Conservation (phyloP, 2,888 invertebrate species). For the Drosophila setosimentum region DNA sequence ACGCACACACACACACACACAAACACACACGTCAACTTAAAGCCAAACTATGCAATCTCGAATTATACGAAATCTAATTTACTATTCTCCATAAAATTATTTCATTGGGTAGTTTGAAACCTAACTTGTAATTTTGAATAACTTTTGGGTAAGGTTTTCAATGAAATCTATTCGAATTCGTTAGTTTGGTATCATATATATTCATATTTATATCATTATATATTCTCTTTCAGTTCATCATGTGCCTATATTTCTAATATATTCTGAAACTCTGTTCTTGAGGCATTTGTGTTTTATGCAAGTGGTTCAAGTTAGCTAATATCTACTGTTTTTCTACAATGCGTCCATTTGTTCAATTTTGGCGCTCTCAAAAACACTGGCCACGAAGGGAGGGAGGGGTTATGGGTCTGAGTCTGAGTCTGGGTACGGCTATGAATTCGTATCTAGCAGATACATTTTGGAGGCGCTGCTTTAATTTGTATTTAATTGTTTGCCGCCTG, state of each 20-base stretch:
- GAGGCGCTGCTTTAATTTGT: constrained; percentile 45
- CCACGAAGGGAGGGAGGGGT: not conserved
- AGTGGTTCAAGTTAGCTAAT: not conserved
- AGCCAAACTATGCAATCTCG: not conserved
- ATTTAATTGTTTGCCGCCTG: constrained; percentile 38
- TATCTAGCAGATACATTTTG: constrained; percentile 20
- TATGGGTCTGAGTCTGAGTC: not conserved
- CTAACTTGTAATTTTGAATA: not conserved
- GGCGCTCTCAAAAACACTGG: constrained; percentile 5
- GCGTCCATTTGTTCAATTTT: constrained; percentile 29
- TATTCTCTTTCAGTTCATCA: too few species aligned
- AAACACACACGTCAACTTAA: not conserved
- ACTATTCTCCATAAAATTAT: not conserved
- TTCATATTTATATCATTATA: too few species aligned
- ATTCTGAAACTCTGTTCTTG: too few species aligned
- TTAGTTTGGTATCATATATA: not conserved
- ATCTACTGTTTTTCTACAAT: not conserved
- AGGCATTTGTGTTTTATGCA: not conserved
- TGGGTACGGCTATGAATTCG: constrained; percentile 3
- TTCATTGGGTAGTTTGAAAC: not conserved
- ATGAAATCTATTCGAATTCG: too few species aligned
- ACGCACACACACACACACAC: not conserved
- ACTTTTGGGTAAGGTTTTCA: not conserved
- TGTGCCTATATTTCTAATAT: too few species aligned
- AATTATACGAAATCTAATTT: not conserved